Evolutionary conservation across 2,888 invertebrate genomes (phyloP), one percentile per base, ranked within the genome.

Genomic region (Panzeria rudis): DNA sequence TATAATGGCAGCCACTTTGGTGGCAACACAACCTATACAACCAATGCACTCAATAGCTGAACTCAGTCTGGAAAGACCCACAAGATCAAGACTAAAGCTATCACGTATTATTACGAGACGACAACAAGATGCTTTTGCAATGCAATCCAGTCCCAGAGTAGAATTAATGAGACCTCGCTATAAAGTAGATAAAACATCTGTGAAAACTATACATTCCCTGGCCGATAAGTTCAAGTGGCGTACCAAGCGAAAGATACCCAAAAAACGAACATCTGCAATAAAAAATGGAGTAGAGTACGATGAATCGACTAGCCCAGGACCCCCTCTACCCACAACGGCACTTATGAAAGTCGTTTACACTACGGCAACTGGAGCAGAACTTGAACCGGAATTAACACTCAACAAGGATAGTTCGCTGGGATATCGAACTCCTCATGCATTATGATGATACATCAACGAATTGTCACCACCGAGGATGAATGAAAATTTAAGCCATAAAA

Each of bases 41-140:
- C 84, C 87, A 2, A 82, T 87, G 73, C 83, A 86, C 52, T 86
- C 88, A 8, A 84, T 88, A 64, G 87, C 87, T 8, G 88, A 88
- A 71, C 73, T 87, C 38, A 86, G 83, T 80, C 44, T 82, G 0
- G 83, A 86, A 20, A 62, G 76, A 41, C 87, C 88, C 5, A 83
- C 87, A 25, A 84, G 87, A 35, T 82, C 87, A 1, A 75, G 91
- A 6, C 86, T 91, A 9, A 91, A 91, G 85, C 69, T 91, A 29
- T 88, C 90, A 20, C 89, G 91, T n/a, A 90, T 91, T 9, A 90
- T 91, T 29, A 90, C 88, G 44, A 88, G 91, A 0, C 86, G 90
- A 0, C 88, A 90, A 25, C 83, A 88, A 77, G 87, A 87, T 82
- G 84, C 87, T 23, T 83, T 82, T 54, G 80, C 69, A 13, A 17